A percentile compares a stretch with the other conserved stretches of the same genome.
Conservation (phyloP, 2,797 vertebrate species). For the Euthynnus affinis region DNA sequence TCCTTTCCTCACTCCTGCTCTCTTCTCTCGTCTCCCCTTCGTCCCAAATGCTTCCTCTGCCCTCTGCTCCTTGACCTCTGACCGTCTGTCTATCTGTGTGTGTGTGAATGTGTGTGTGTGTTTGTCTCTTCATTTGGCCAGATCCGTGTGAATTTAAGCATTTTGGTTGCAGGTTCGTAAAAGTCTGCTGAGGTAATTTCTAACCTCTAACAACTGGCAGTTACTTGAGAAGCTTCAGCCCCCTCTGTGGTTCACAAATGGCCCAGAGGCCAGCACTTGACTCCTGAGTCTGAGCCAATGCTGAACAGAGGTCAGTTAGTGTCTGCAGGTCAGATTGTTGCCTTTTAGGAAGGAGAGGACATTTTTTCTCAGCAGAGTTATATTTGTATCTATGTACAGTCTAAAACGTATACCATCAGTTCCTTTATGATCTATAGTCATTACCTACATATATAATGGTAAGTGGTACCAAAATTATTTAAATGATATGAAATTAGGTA, state of each 20-base stretch:
- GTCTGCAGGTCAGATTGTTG: conserved; percentile 23
- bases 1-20: conserved; percentile 73
- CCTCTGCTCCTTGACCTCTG: conserved; percentile 79
- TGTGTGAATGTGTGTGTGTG: neutral
- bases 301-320: conserved; percentile 20
- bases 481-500: neutral
- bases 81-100: conserved; percentile 63
- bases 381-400: neutral
- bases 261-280: conserved; percentile 29
- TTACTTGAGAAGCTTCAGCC: conserved; percentile 47
- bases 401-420: neutral
- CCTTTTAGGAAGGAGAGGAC: conserved; percentile 3
- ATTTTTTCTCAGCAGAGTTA: neutral
- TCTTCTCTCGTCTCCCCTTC: conserved; percentile 40
- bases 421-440: neutral
- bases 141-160: conserved; percentile 42
- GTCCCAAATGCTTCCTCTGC: conserved; percentile 84
- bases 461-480: neutral
- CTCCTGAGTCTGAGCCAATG: conserved; percentile 21
- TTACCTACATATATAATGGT: neutral
- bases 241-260: conserved; percentile 47
- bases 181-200: conserved; percentile 36
- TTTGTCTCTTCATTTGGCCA: conserved; percentile 39
- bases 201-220: conserved; percentile 39
- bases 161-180: conserved; percentile 36